Evolutionary conservation across 2,888 invertebrate genomes (phyloP).

Genomic region (Lithophane socia): DNA sequence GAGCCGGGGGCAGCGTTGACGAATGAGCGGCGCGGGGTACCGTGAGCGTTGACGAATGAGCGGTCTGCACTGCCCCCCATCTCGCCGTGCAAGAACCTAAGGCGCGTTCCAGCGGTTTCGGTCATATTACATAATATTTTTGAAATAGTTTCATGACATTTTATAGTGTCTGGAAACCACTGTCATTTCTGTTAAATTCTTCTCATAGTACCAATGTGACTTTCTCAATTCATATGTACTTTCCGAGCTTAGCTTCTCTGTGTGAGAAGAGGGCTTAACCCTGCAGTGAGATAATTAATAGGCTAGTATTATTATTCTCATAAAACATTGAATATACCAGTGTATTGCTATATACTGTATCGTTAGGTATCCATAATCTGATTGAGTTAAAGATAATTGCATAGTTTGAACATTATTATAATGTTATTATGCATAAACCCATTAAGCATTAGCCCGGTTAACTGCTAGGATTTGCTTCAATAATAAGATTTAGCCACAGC

Average conservation of each 20-base stretch:
- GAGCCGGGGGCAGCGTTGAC: too few relatives aligned
- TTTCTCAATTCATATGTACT: not conserved
- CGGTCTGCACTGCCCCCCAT: too few relatives aligned
- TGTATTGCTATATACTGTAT: not conserved
- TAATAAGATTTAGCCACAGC: conserved; percentile 31
- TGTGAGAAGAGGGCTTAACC: not conserved
- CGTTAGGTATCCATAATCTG: conserved; percentile 7
- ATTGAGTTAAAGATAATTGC: conserved; percentile 31
- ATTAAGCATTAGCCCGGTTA: conserved; percentile 38
- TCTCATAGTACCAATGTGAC: not conserved
- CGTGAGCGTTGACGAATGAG: too few relatives aligned
- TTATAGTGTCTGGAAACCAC: not conserved
- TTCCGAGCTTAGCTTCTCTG: not conserved
- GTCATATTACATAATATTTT: too few relatives aligned
- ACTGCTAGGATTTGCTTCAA: conserved; percentile 29
- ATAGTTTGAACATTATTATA: conserved; percentile 23
- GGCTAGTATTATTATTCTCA: not conserved
- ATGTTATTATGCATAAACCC: conserved; percentile 33
- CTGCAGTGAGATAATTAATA: not conserved
- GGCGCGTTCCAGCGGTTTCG: too few relatives aligned
- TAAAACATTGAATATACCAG: not conserved
- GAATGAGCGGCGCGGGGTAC: too few relatives aligned
- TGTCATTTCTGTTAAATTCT: not conserved
- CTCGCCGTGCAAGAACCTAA: too few relatives aligned
- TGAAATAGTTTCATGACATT: too few relatives aligned